Evolutionary conservation across 2,797 vertebrate genomes (phyloP), one percentile per base, ranked within the genome.

Genomic region (Dendrocincla tyrannina): DNA sequence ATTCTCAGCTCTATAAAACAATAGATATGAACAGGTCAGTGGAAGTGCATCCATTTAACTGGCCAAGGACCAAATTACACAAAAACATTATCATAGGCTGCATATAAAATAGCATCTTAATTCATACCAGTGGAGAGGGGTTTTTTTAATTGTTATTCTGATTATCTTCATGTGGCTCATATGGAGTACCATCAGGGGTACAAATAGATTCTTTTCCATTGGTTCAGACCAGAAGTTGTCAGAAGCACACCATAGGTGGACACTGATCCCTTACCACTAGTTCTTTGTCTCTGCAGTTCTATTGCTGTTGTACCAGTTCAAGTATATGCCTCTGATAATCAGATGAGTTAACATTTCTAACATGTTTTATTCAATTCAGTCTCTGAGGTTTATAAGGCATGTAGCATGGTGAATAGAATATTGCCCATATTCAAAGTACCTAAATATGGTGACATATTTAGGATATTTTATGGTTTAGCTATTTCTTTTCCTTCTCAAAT

Each of bases 121-220:
- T 49, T 70, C 24, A 35, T 41, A 20, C 3, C 6, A 64, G 10
- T 22, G 52, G 3, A 35, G 22, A 11, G 2, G 0, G 2, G 0
- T 2, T 9, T 80, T 85, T 89, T 79, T 3, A 92, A 59, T 23
- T 47, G 11, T 47, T 86, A 18, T 39, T 68, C 33, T 42, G 18
- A 20, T 55, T 59, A 49, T 60, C 28, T 63, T 44, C 72, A 80
- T 11, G 25, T 17, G 22, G 37, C 72, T 55, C 13, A 33, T 59
- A 22, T 69, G 42, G 5, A 60, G 17, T n/a, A 37, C 11, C 23
- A 1, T 30, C 20, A 49, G 39, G 13, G 3, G 2, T 73, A 33
- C 19, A 24, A 50, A 69, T 8, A 17, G 23, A 87, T 55, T 78
- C 44, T 24, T 58, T 81, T 72, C n/a, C 55, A 59, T 25, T 33